Percentiles rank a stretch among this genome's conserved stretches.
Conservation (phyloP, 1,140 invertebrate genomes). For the Drosophila jambulina region DNA sequence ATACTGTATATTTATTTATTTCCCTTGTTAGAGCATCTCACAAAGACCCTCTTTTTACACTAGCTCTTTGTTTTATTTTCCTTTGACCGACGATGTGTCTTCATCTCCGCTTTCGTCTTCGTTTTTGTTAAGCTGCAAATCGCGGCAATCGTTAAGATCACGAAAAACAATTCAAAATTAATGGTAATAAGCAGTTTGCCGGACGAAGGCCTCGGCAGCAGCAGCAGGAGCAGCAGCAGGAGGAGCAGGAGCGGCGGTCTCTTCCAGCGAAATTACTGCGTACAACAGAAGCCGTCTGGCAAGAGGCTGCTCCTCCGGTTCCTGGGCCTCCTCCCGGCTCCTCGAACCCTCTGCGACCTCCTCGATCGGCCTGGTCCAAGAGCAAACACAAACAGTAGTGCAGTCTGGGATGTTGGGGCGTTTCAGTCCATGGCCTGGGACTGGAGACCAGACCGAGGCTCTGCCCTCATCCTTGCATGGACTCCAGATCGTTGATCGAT, state of each 20-base stretch:
- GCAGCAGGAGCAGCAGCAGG: conserved; percentile 14
- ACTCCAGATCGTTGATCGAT: conserved; percentile 65
- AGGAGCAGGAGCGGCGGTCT: conserved; percentile 17
- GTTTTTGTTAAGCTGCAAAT: conserved; percentile 81
- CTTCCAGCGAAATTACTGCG: conserved; percentile 83
- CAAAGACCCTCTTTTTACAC: background rate
- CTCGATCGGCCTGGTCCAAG: background rate
- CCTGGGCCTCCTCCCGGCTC: background rate
- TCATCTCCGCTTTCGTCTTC: conserved; percentile 31
- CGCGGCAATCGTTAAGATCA: conserved; percentile 85
- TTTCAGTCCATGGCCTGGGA: conserved; percentile 54
- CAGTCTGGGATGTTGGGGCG: conserved; percentile 61
- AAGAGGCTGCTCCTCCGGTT: conserved; percentile 43
- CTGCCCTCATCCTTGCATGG: conserved; percentile 13
- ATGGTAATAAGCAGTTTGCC: conserved; percentile 85
- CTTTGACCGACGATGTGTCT: conserved; percentile 15
- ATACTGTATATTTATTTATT: background rate
- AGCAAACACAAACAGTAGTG: conserved; percentile 50
- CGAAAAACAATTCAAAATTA: conserved; percentile 85
- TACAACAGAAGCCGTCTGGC: conserved; percentile 85
- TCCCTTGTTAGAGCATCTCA: background rate
- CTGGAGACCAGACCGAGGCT: conserved; percentile 32
- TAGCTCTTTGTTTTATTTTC: conserved; percentile 35
- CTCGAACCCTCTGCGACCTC: background rate
- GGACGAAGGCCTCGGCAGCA: conserved; percentile 23